These are phyloP conservation scores for Pocillopora damicornis DNA, from an alignment of 64 coral and sea anemone species.

Conservation along the genomic window DNA sequence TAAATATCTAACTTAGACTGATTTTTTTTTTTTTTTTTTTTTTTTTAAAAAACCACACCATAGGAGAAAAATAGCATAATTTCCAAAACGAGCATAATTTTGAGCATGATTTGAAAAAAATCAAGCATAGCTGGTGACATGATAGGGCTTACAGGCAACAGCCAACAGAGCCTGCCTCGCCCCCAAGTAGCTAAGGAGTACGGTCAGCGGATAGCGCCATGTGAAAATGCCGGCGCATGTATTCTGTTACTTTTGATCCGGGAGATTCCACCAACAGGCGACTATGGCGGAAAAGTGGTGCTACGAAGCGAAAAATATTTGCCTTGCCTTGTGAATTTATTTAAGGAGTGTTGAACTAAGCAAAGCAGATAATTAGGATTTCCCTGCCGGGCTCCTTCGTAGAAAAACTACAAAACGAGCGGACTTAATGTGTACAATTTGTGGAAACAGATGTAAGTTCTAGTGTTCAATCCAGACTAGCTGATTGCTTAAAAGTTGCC, in stretches of 20 bases:
- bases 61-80: too few species aligned
- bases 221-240: constrained; percentile 26
- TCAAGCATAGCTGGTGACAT: too few species aligned
- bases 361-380: constrained; percentile 41
- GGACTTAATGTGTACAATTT: constrained; percentile 49
- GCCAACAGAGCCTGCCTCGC: neutral
- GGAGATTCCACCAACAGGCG: constrained; percentile 62
- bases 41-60: too few species aligned
- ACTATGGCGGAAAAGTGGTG: constrained; percentile 84
- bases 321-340: constrained; percentile 61
- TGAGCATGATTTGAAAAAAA: too few species aligned
- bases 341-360: constrained; percentile 41
- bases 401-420: constrained; percentile 59
- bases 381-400: constrained; percentile 30
- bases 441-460: constrained; percentile 46
- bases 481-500: constrained; percentile 53
- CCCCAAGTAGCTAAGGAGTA: neutral
- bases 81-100: too few species aligned
- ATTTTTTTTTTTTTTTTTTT: too few species aligned
- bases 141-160: too few species aligned
- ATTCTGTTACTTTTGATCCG: constrained; percentile 54
- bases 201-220: constrained; percentile 23
- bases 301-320: constrained; percentile 46
- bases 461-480: neutral
- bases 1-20: too few species aligned